Evolutionary conservation across 2,113 vertebrate species (phyloP).

Genomic region (Leiothrix lutea): DNA sequence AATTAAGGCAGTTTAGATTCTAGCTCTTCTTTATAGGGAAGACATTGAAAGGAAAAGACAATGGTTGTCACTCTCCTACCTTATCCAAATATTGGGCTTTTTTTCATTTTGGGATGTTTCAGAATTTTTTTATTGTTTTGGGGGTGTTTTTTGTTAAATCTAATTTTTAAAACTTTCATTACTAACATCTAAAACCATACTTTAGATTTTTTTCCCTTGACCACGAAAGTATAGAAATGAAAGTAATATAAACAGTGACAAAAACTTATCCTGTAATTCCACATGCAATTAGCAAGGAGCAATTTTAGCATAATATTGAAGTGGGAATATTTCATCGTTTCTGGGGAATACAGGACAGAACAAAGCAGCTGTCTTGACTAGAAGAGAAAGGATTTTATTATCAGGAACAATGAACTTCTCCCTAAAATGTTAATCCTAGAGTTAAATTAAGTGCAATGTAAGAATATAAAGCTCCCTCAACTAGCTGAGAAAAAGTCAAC

Average conservation of each 20-base stretch:
- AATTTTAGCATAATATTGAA: background rate
- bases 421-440: background rate
- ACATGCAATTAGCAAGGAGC: background rate
- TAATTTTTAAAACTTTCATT: background rate
- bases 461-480: background rate
- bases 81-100: background rate
- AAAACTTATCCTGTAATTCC: background rate
- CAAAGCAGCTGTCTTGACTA: background rate
- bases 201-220: background rate
- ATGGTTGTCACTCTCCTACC: background rate
- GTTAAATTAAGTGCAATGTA: background rate
- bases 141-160: accelerated
- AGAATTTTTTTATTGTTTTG: background rate
- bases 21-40: background rate
- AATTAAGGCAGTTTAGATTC: background rate
- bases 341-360: background rate
- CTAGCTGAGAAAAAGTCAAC: background rate
- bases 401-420: background rate
- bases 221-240: background rate
- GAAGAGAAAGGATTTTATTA: background rate
- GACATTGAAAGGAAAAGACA: background rate
- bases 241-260: background rate
- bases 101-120: background rate
- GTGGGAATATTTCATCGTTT: background rate
- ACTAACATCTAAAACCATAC: background rate